Base-by-base conservation (phyloP, 2,797 vertebrate species). In the Aeoliscus strigatus region DNA sequence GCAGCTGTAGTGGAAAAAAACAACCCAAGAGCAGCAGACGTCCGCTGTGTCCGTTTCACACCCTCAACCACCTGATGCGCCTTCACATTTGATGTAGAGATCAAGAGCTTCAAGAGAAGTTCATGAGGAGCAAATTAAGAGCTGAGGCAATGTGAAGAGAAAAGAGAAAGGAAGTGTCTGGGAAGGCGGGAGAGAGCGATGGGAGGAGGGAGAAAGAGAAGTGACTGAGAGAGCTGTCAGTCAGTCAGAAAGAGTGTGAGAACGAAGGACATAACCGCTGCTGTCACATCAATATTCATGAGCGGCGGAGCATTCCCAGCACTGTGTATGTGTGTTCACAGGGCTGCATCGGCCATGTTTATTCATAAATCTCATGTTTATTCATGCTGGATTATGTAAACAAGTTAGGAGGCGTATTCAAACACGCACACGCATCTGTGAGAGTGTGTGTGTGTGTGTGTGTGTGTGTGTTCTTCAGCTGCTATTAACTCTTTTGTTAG, bases 301-400 rank as follows among this genome's bases (percentile, higher is more conserved):
- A 51, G 0, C 6, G 0, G 1, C 33, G 6, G 15, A 57, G 30
- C 5, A 45, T 63, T 71, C 58, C 64, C 60, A 66, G 41, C 45
- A 23, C 16, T 3, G 18, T 1, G 41, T 13, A n/a, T n/a, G 59
- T 43, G 40, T 54, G 23, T 60, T 35, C 26, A 26, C 35, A 37
- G 53, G 14, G 14, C 39, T 55, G 39, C 23, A n/a, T 21, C n/a
- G 1, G 0, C 0, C 48, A 76, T 81, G 78, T 74, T 76, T 81
- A 76, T 78, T 78, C 70, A 78, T 72, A 70, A 72, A 74, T 61
- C 77, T 80, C 75, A 80, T 80, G 72, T 77, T 76, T 80, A 78
- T 81, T 81, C 73, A 81, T 70, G 27, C 21, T 33, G 64, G 73
- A 75, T 81, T 81, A 79, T 77, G 64, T 67, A 75, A 76, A 78